Percentiles rank a stretch among this genome's conserved stretches.
Evolutionary conservation across 2,113 vertebrate species (phyloP).

Genomic region (Pedetes capensis): DNA sequence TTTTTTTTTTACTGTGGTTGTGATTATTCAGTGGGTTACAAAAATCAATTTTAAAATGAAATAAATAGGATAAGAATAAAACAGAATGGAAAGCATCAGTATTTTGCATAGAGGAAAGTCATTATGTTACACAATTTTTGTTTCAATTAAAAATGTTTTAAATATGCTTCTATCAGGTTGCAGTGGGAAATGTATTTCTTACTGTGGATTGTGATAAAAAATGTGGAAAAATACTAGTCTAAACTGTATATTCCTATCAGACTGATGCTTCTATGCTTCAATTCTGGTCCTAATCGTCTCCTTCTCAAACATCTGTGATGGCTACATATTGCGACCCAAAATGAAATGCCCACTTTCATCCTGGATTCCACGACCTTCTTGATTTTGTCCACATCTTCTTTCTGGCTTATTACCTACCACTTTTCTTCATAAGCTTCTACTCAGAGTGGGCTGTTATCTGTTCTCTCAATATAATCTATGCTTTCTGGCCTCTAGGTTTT

Average conservation of each 20-base stretch:
- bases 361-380: background rate
- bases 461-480: background rate
- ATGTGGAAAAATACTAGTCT: background rate
- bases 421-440: background rate
- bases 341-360: background rate
- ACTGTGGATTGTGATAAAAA: background rate
- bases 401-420: background rate
- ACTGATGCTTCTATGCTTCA: background rate
- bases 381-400: background rate
- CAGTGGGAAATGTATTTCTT: background rate
- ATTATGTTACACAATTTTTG: background rate
- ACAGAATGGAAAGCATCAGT: background rate
- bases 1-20: background rate
- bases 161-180: background rate
- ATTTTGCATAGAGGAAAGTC: background rate
- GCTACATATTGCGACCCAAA: background rate
- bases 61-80: background rate
- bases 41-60: constrained; percentile 29
- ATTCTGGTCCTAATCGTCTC: background rate
- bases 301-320: background rate
- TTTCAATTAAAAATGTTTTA: constrained; percentile 15
- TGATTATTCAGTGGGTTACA: background rate
- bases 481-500: background rate
- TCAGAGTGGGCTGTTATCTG: background rate
- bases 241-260: background rate